Evolutionary conservation across 2,888 invertebrate species (phyloP).

Genomic region (Heteropelma amictum): DNA sequence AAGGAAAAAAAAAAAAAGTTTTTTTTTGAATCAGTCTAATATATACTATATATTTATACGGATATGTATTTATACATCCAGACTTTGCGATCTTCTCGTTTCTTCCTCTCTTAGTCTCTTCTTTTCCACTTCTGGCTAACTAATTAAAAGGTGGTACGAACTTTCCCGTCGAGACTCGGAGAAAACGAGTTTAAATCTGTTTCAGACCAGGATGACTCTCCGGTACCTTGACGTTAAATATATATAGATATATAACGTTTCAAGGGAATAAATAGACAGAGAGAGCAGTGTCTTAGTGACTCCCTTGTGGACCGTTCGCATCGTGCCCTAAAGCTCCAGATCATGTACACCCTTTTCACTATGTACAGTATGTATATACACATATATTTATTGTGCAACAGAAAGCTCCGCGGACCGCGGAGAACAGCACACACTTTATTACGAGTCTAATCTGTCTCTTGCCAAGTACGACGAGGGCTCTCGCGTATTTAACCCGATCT

Average conservation of each 20-base stretch:
- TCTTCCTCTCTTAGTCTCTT: slow-evolving; percentile 9
- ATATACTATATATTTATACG: no score
- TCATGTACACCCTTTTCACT: slow-evolving; percentile 33
- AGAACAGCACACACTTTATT: slow-evolving; percentile 74
- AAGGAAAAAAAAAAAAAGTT: no score
- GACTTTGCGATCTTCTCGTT: neutral
- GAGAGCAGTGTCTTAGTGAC: slow-evolving; percentile 74
- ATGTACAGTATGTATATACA: neutral
- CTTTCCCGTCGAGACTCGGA: slow-evolving; percentile 68
- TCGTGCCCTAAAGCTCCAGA: slow-evolving; percentile 59
- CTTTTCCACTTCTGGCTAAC: slow-evolving; percentile 58
- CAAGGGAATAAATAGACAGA: slow-evolving; percentile 3
- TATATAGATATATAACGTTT: slow-evolving; percentile 16
- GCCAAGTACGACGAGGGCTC: slow-evolving; percentile 53
- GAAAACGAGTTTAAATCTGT: slow-evolving; percentile 78
- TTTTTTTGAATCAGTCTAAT: no score
- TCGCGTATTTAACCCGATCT: slow-evolving; percentile 68
- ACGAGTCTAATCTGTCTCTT: slow-evolving; percentile 76
- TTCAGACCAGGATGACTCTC: slow-evolving; percentile 74
- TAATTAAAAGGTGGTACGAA: slow-evolving; percentile 77
- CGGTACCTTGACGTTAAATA: slow-evolving; percentile 53
- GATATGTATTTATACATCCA: neutral
- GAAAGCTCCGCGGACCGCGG: slow-evolving; percentile 63
- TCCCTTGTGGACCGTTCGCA: slow-evolving; percentile 76
- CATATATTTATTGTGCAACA: slow-evolving; percentile 16